These are phyloP conservation scores for Scalopus aquaticus DNA, from an alignment of 2,113 vertebrate genomes.

Conservation along the genomic window DNA sequence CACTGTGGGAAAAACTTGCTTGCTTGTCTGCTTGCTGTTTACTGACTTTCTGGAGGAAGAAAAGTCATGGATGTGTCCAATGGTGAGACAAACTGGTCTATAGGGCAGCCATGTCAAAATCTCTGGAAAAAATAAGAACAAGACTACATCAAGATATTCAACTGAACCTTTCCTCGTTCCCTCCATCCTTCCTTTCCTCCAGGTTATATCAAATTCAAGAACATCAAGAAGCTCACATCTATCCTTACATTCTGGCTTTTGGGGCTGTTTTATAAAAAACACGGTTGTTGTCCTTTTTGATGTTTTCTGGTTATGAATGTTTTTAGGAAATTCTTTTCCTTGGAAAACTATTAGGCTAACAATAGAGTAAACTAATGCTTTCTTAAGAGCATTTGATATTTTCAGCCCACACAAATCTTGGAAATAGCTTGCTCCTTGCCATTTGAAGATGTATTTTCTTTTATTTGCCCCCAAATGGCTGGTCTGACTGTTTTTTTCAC, in stretches of 20 bases:
- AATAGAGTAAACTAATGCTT: neutral
- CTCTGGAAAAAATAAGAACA: neutral
- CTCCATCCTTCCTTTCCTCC: neutral
- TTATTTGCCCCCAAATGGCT: conserved; percentile 6
- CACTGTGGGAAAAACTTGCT: conserved; percentile 55
- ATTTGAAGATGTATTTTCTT: conserved; percentile 16
- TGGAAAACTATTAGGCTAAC: neutral
- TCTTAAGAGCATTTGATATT: neutral
- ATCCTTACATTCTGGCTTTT: neutral
- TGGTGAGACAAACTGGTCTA: neutral
- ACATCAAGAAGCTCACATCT: neutral
- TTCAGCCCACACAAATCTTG: neutral
- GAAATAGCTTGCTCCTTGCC: neutral
- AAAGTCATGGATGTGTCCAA: neutral
- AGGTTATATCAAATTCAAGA: neutral
- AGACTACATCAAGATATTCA: neutral
- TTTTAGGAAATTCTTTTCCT: neutral
- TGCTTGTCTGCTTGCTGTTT: conserved; percentile 49
- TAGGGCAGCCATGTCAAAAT: neutral
- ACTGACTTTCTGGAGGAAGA: neutral
- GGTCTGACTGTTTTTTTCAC: neutral
- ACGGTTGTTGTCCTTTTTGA: neutral
- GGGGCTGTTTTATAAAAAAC: neutral
- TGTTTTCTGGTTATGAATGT: neutral
- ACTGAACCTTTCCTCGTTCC: neutral